Base-by-base conservation (phyloP, 2,113 vertebrate species). In the Sus scrofa region DNA sequence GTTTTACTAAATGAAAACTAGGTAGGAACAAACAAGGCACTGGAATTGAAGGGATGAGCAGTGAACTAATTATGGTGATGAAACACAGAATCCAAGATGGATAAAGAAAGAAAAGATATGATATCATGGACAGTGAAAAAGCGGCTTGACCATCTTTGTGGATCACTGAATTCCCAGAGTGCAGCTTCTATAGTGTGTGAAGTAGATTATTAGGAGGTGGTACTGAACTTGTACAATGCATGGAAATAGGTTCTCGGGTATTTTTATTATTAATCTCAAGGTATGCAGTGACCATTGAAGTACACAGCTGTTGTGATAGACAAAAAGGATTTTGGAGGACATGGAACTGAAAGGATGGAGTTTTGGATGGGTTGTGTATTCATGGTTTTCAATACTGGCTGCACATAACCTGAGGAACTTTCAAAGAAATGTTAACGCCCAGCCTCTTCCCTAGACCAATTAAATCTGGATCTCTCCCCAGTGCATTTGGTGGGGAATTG, bases 401-500 rank as follows among this genome's bases (percentile, higher is more conserved):
- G 19, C 37, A 37, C 24, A 58, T 26, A 37, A 34, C 62, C 70
- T 62, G 71, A 83, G 60, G 39, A 37, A 13, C 16, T 90, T 77
- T 84, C 30, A 24, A 22, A 94, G 77, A 77, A 77, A 30, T 65
- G 12, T 78, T 1, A 7, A 52, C 78, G 62, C 52, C 65, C 27
- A 75, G 71, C 44, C 14, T 26, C 71, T 44, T 54, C 37, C 37
- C 24, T 7, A 70, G 52, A 62, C 32, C 62, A 37, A 32, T 85
- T 91, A 78, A 95, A 70, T 91, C 32, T 15, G 16, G 62, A 50
- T 95, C 79, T 90, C 37, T 77, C 18, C 44, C n/a, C n/a, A n/a
- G 37, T 58, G 18, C 68, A 37, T 50, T 27, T 52, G 44, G 44
- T 77, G 4, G 30, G 52, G 30, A 94, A 94, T 14, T 74, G 44